Evolutionary conservation across 1,140 invertebrate species (phyloP).

Genomic region (Meloidogyne floridensis): DNA sequence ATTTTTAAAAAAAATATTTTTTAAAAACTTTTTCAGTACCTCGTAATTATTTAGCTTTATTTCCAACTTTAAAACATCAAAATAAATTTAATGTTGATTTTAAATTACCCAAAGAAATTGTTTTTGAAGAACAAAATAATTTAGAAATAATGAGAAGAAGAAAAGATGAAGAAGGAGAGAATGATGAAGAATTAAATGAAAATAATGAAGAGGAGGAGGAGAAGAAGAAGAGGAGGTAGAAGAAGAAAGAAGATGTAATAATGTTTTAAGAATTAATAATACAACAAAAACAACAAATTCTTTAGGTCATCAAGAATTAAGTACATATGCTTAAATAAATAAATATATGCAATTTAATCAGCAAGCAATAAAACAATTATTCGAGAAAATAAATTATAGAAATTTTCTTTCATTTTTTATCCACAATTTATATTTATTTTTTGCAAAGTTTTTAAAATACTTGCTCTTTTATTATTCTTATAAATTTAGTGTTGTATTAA

Average conservation of each 20-base stretch:
- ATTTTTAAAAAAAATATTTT: neutral
- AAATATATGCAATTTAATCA: too few species aligned
- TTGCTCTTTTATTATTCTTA: too few species aligned
- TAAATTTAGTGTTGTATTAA: too few species aligned
- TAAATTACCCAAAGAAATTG: slow-evolving; percentile 32
- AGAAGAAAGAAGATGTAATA: neutral
- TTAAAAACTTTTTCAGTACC: slow-evolving; percentile 30
- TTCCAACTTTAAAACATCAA: slow-evolving; percentile 44
- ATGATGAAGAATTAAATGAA: neutral
- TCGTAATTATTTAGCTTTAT: slow-evolving; percentile 49
- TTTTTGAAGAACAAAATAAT: neutral
- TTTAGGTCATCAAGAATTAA: slow-evolving; percentile 19
- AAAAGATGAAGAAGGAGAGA: neutral
- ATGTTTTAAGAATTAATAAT: slow-evolving; percentile 5
- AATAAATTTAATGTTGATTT: slow-evolving; percentile 28
- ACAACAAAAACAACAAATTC: neutral
- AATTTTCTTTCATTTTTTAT: too few species aligned
- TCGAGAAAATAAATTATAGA: too few species aligned
- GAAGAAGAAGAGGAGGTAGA: neutral
- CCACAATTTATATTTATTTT: too few species aligned
- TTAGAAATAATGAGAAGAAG: neutral
- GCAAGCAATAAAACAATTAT: too few species aligned
- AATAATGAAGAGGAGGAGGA: neutral
- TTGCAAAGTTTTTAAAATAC: too few species aligned
- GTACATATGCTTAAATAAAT: slow-evolving; percentile 33